Conservation (phyloP, 2,888 invertebrate genomes). For the Cryptus viduatorius region DNA sequence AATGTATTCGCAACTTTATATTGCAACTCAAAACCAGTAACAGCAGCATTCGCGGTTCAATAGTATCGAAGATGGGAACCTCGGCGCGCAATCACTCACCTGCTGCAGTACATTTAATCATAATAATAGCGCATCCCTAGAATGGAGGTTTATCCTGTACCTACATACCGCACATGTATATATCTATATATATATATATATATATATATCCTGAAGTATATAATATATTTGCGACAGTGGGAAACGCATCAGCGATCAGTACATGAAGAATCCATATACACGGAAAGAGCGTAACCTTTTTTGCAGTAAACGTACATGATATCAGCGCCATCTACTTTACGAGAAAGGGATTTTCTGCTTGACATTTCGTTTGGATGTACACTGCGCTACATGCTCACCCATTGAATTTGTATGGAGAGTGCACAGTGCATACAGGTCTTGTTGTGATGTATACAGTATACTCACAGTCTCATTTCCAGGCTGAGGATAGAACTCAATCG, state of each 20-base stretch:
- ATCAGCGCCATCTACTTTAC: slow-evolving; percentile 3
- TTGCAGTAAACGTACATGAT: background rate
- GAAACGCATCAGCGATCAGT: slow-evolving; percentile 22
- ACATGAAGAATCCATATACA: slow-evolving; percentile 19
- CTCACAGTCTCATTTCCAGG: slow-evolving; percentile 43
- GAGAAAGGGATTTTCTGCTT: slow-evolving; percentile 3
- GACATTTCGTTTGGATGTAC: slow-evolving; percentile 4
- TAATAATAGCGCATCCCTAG: background rate
- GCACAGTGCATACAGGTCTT: background rate
- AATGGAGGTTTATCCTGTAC: background rate
- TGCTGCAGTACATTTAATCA: slow-evolving; percentile 1
- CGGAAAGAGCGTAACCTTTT: background rate
- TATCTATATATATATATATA: too few relatives aligned
- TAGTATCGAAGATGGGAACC: background rate
- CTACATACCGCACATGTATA: background rate
- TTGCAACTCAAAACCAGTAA: background rate
- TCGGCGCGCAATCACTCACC: background rate
- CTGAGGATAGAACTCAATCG: slow-evolving; percentile 39
- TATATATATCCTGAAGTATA: background rate
- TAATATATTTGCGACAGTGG: slow-evolving; percentile 37
- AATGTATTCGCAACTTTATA: background rate
- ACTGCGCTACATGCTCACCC: background rate
- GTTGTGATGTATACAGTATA: background rate
- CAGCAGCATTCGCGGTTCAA: background rate
- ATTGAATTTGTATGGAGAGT: background rate